Conservation (phyloP, 2,797 vertebrate genomes). For the Hemitrygon akajei region DNA sequence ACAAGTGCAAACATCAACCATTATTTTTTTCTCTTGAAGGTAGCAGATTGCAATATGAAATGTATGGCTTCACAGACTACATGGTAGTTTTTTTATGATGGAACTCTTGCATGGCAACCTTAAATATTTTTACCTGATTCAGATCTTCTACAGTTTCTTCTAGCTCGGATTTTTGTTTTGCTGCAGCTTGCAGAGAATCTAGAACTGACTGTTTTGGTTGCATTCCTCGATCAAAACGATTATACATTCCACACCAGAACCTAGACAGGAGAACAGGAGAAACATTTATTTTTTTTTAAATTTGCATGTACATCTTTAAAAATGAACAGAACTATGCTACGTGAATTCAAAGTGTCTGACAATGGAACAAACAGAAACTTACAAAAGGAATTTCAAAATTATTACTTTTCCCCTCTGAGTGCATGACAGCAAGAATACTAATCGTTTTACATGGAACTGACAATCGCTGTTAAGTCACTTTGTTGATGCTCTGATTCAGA, state of each 20-base stretch:
- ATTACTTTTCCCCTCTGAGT: neutral
- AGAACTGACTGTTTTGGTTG: slow-evolving; percentile 63
- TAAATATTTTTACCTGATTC: slow-evolving; percentile 55
- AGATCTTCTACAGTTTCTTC: slow-evolving; percentile 53
- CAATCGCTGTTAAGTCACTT: neutral
- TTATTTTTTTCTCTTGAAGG: neutral
- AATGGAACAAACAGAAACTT: neutral
- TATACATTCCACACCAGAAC: slow-evolving; percentile 75
- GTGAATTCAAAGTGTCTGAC: too few species aligned
- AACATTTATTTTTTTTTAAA: neutral
- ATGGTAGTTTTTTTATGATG: neutral
- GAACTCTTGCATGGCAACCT: neutral
- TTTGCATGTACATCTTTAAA: neutral
- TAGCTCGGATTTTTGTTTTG: slow-evolving; percentile 50
- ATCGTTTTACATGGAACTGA: neutral
- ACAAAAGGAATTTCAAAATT: neutral
- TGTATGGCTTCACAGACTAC: neutral
- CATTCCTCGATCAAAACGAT: slow-evolving; percentile 66
- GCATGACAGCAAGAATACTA: neutral
- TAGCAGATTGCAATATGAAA: neutral
- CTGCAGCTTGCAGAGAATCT: slow-evolving; percentile 56
- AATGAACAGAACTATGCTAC: neutral
- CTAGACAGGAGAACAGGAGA: slow-evolving; percentile 44
- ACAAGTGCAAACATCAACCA: neutral
- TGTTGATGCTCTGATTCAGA: neutral